A percentile compares a stretch with the other conserved stretches of the same genome.
Conservation (phyloP, 2,113 vertebrate species). For the Aspidoscelis tigris region DNA sequence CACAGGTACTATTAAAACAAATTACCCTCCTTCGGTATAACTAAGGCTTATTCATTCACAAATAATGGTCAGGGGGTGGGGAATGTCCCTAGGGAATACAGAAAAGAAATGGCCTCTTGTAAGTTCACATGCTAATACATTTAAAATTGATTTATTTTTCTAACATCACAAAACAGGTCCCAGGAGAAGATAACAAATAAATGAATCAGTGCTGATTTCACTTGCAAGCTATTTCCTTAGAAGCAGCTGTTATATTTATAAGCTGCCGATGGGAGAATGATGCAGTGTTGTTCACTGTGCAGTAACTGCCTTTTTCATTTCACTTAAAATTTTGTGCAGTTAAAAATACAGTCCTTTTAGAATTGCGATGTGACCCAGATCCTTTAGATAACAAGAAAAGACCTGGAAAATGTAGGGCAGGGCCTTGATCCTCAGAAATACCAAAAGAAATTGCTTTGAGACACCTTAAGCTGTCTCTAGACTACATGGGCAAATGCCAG, state of each 20-base stretch:
- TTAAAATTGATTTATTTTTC: conserved; percentile 75
- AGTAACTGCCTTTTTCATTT: conserved; percentile 37
- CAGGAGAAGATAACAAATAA: conserved; percentile 69
- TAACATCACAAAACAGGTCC: conserved; percentile 69
- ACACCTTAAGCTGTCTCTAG: no score
- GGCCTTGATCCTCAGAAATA: no score
- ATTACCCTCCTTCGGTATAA: conserved; percentile 64
- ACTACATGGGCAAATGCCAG: no score
- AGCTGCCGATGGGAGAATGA: conserved; percentile 54
- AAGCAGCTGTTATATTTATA: conserved; percentile 51
- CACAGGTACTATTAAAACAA: conserved; percentile 80
- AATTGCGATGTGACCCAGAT: neutral
- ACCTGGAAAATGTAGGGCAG: neutral
- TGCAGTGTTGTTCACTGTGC: conserved; percentile 53
- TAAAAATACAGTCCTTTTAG: neutral
- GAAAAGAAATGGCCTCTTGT: conserved; percentile 72
- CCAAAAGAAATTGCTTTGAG: no score
- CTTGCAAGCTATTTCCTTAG: conserved; percentile 61
- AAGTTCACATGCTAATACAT: conserved; percentile 69
- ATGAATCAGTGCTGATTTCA: conserved; percentile 60
- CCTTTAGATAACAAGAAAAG: conserved; percentile 14
- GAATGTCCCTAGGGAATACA: conserved; percentile 52
- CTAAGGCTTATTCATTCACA: conserved; percentile 64
- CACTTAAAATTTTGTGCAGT: conserved; percentile 8
- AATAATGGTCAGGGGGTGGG: conserved; percentile 45